Evolutionary conservation across 1,140 invertebrate species (phyloP).

Genomic region (Drosophila virilis): DNA sequence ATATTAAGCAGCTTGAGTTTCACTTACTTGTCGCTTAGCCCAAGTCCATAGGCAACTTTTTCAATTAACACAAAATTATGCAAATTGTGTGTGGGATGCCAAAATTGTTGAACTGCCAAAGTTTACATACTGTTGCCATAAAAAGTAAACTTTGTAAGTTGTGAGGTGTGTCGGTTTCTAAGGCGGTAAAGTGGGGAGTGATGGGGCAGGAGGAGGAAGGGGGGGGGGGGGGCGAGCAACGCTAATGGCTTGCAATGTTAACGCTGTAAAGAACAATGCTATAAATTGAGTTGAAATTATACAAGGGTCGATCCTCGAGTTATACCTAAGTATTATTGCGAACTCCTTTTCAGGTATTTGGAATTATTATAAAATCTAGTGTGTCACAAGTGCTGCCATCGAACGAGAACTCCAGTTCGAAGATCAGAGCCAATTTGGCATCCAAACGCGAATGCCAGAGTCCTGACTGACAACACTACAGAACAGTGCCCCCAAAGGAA

Average conservation of each 20-base stretch:
- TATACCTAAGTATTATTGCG: neutral
- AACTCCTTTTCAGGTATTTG: no score
- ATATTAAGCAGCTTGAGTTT: constrained; percentile 64
- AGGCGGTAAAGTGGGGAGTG: neutral
- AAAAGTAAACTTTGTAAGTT: constrained; percentile 28
- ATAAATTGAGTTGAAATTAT: constrained; percentile 5
- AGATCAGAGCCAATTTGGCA: no score
- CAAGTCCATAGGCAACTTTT: constrained; percentile 58
- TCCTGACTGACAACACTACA: no score
- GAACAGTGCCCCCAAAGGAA: no score
- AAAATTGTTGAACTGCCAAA: constrained; percentile 25
- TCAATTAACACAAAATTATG: constrained; percentile 80
- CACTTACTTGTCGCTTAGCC: constrained; percentile 19
- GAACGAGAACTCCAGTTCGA: no score
- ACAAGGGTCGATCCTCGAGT: neutral
- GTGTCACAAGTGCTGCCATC: no score
- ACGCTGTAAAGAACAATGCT: neutral
- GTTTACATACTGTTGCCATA: constrained; percentile 33
- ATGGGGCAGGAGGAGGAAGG: neutral
- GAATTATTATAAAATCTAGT: no score
- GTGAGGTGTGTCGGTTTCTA: neutral
- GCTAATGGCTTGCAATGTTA: constrained; percentile 6
- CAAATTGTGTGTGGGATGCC: constrained; percentile 65
- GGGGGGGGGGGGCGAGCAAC: neutral
- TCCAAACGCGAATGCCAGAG: no score